phyloP scores from a whole-genome alignment of 2,888 invertebrate species.

The Heteromurus nitidus region DNA sequence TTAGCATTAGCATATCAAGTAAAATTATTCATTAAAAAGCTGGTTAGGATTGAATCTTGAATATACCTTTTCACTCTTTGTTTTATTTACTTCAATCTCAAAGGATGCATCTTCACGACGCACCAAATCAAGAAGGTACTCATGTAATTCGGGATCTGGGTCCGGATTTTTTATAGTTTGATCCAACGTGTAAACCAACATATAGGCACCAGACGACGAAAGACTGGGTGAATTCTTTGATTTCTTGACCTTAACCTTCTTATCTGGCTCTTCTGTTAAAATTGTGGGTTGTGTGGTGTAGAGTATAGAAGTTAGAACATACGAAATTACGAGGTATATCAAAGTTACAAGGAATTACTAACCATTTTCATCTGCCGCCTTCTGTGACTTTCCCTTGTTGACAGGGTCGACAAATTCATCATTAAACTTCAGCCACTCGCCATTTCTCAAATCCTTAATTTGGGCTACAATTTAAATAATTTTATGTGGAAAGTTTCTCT shows the following conservation, averaged over 20 bases:
- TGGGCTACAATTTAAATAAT: conserved; percentile 76
- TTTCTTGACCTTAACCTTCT: conserved; percentile 63
- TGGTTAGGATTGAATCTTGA: too few relatives aligned
- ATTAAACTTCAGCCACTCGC: conserved; percentile 82
- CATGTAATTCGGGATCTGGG: conserved; percentile 72
- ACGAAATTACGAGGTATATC: too few relatives aligned
- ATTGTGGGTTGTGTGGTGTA: conserved; percentile 39
- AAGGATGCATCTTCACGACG: conserved; percentile 75
- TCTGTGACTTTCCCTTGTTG: conserved; percentile 39
- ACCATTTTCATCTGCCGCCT: conserved; percentile 59
- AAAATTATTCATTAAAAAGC: too few relatives aligned
- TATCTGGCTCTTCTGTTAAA: conserved; percentile 66
- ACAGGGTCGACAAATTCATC: conserved; percentile 77
- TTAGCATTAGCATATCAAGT: too few relatives aligned
- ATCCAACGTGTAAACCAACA: conserved; percentile 79
- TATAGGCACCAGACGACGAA: conserved; percentile 80
- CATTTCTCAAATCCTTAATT: conserved; percentile 77
- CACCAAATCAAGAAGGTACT: conserved; percentile 74
- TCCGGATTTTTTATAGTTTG: conserved; percentile 64
- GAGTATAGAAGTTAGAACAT: conserved; percentile 57
- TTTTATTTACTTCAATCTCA: conserved; percentile 75
- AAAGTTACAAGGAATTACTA: background rate
- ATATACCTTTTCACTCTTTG: conserved; percentile 74
- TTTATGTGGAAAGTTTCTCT: background rate
- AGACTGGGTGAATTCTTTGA: conserved; percentile 75